Percentiles rank a stretch among this genome's conserved stretches.
These are phyloP conservation scores for Perizoma affinitatum DNA, from an alignment of 2,888 invertebrate genomes.

Conservation along the genomic window DNA sequence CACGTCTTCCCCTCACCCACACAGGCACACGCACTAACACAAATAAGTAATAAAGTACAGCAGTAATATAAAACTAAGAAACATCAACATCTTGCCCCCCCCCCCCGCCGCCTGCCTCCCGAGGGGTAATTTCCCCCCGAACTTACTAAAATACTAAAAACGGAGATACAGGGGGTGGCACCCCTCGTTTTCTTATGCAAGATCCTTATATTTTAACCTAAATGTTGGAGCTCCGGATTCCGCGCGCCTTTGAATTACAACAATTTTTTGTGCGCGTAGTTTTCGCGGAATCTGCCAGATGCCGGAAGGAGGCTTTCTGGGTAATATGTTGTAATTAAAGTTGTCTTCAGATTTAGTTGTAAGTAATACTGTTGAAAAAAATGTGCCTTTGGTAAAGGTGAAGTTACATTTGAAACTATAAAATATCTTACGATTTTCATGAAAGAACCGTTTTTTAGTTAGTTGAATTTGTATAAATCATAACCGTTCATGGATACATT, in stretches of 20 bases:
- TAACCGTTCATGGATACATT: no score
- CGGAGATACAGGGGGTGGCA: conserved; percentile 78
- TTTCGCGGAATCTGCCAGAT: conserved; percentile 31
- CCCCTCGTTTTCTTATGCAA: conserved; percentile 83
- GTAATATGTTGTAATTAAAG: conserved; percentile 18
- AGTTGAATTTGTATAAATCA: no score
- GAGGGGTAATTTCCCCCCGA: conserved; percentile 79
- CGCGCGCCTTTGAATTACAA: conserved; percentile 46
- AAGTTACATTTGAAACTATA: background rate
- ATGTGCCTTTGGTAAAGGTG: background rate
- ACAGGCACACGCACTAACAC: conserved; percentile 70
- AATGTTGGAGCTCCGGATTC: conserved; percentile 63
- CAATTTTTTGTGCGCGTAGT: conserved; percentile 41
- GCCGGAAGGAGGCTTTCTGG: conserved; percentile 29
- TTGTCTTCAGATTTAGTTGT: conserved; percentile 4
- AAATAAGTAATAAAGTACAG: conserved; percentile 83
- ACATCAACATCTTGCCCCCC: conserved; percentile 81
- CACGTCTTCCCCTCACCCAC: conserved; percentile 56
- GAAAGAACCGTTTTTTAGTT: background rate
- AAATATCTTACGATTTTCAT: background rate
- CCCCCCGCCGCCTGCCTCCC: conserved; percentile 53
- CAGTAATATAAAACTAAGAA: conserved; percentile 84
- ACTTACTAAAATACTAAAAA: conserved; percentile 85
- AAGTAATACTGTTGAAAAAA: background rate
- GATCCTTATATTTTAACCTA: conserved; percentile 83